Evolutionary conservation across 2,797 vertebrate genomes (phyloP), one percentile per base, ranked within the genome.

Genomic region (Amblyraja radiata): DNA sequence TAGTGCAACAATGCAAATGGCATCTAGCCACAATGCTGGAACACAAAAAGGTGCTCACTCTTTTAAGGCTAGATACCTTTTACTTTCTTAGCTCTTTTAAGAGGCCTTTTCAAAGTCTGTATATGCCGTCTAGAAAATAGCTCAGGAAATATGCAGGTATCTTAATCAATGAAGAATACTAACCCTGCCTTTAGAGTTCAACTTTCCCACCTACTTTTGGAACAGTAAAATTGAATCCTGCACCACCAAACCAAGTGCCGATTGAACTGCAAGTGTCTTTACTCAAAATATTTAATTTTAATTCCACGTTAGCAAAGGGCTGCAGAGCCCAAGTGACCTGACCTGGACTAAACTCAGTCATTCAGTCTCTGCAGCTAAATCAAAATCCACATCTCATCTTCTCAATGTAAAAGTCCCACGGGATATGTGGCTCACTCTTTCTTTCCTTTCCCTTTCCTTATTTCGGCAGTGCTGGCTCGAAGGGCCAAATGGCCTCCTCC

Each of bases 361-460:
- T 65, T 8, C n/a, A 32, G 16, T 65, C 84, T 7, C 63, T 68
- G n/a, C 84, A 88, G 32, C 18, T 63, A 88, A 36, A 88, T 68
- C 61, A 65, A 65, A 88, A 88, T 36, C 68, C 84, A 36, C 61
- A 86, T 63, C 54, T 58, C 83, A 88, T 88, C 84, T 36, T 84
- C 84, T 88, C 61, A 9, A 88, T 36, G 84, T 25, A 86, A 61
- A 63, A 28, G 83, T 28, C 83, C 46, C 63, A 25, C n/a, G 58
- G 61, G 68, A 88, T 68, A 86, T 88, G 28, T 11, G 36, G 61
- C 61, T 7, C 54, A n/a, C 54, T 58, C 28, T 58, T 46, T 18
- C 5, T 61, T 65, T n/a, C 63, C 28, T 9, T 16, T 5, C 6
- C 14, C 2, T 1, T 23, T 25, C 5, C 46, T 54, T 11, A 54